Evolutionary conservation across 2,797 vertebrate species (phyloP).

Genomic region (Chelidonichthys spinosus): DNA sequence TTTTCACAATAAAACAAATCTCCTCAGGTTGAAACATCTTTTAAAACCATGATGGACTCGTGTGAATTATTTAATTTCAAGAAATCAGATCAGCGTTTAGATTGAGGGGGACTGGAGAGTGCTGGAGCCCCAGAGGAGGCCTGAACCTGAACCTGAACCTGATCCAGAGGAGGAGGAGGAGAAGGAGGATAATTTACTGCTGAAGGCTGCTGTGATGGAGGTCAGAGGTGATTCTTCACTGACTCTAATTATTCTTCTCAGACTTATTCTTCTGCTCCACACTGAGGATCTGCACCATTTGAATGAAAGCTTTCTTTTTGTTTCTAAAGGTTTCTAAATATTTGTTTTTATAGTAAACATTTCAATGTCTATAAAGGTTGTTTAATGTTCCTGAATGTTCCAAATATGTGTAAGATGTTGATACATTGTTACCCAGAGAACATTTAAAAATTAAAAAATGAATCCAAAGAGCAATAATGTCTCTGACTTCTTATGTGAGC

Average conservation of each 20-base stretch:
- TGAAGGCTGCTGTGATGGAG: conserved; percentile 36
- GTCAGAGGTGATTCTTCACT: conserved; percentile 53
- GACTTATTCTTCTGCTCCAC: not conserved
- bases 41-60: not conserved
- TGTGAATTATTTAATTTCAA: not conserved
- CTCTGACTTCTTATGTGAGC: not conserved
- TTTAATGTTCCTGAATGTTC: not conserved
- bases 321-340: not conserved
- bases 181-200: not conserved
- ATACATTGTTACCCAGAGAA: not conserved
- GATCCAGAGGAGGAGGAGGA: not conserved
- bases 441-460: not conserved
- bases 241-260: not conserved
- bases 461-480: not conserved
- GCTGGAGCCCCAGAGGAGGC: not conserved
- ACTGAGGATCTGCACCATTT: not conserved
- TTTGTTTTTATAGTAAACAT: no score
- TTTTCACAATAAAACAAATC: not conserved
- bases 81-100: not conserved
- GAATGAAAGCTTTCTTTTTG: not conserved
- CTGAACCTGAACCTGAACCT: conserved; percentile 3
- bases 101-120: not conserved
- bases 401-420: not conserved
- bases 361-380: not conserved
- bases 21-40: not conserved